phyloP scores from a whole-genome alignment of 2,113 vertebrate genomes.

The Atlantisia rogersi region DNA sequence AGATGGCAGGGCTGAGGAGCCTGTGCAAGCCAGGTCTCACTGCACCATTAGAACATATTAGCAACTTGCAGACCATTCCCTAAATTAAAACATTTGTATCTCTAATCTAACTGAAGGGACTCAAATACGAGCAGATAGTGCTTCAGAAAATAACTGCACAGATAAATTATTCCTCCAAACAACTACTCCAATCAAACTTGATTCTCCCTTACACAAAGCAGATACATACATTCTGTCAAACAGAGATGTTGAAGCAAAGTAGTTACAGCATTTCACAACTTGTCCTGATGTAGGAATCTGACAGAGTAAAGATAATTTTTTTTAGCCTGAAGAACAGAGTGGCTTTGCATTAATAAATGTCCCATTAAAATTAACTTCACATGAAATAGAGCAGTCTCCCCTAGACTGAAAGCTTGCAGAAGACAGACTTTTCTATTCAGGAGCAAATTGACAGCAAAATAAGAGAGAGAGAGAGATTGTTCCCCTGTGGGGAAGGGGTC shows the following conservation, averaged over 20 bases:
- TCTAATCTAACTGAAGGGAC: background rate
- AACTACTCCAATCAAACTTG: slow-evolving; percentile 23
- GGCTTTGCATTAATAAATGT: slow-evolving; percentile 62
- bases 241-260: background rate
- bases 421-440: background rate
- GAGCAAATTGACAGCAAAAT: background rate
- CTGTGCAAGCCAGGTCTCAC: background rate
- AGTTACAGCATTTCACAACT: slow-evolving; percentile 37
- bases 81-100: slow-evolving; percentile 6
- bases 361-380: slow-evolving; percentile 57
- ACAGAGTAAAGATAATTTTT: slow-evolving; percentile 35
- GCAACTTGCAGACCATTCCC: background rate
- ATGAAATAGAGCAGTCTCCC: slow-evolving; percentile 32
- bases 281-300: slow-evolving; percentile 13
- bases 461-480: background rate
- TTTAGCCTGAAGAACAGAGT: slow-evolving; percentile 39
- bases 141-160: slow-evolving; percentile 13
- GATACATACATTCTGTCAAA: slow-evolving; percentile 7
- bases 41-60: background rate
- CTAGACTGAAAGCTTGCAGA: background rate
- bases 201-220: slow-evolving; percentile 40
- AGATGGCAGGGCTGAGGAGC: background rate
- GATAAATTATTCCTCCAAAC: slow-evolving; percentile 52
- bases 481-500: background rate
- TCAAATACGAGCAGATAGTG: background rate